Conservation (phyloP, 1,140 invertebrate species). For the Mactra quadrangularis region DNA sequence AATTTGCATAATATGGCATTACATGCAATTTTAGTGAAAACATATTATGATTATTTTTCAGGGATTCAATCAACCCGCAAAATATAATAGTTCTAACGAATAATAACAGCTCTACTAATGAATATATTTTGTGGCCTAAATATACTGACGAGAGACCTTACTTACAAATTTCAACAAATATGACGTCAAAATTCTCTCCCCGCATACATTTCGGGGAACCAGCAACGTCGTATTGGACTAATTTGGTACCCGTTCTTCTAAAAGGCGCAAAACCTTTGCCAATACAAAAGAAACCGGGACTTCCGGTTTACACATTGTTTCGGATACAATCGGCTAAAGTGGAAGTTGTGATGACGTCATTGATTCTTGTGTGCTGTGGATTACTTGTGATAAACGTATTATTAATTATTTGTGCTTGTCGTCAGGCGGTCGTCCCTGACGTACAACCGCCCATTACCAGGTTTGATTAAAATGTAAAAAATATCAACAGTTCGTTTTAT, state of each 20-base stretch:
- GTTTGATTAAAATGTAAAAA: too few relatives aligned
- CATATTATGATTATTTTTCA: conserved; percentile 43
- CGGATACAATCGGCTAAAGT: conserved; percentile 8
- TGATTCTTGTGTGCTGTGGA: conserved; percentile 15
- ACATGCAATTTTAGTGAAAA: too few relatives aligned
- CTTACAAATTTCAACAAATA: conserved; percentile 5
- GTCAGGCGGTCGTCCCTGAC: neutral
- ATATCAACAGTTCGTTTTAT: too few relatives aligned
- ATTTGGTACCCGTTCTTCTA: conserved; percentile 37
- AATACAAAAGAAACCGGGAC: neutral
- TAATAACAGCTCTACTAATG: neutral
- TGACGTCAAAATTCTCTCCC: conserved; percentile 18
- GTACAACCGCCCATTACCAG: too few relatives aligned
- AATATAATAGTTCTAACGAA: conserved; percentile 1
- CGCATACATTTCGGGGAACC: conserved; percentile 31
- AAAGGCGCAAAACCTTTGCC: neutral
- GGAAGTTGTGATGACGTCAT: conserved; percentile 26
- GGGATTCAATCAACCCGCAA: conserved; percentile 19
- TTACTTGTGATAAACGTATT: conserved; percentile 15
- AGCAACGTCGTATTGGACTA: conserved; percentile 46
- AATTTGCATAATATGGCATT: too few relatives aligned
- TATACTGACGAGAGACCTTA: conserved; percentile 32
- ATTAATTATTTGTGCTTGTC: conserved; percentile 21
- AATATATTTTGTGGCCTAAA: conserved; percentile 4
- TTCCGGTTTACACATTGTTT: conserved; percentile 15